Evolutionary conservation across 2,888 invertebrate genomes (phyloP).

Genomic region (Disparrhopalites patrizii): DNA sequence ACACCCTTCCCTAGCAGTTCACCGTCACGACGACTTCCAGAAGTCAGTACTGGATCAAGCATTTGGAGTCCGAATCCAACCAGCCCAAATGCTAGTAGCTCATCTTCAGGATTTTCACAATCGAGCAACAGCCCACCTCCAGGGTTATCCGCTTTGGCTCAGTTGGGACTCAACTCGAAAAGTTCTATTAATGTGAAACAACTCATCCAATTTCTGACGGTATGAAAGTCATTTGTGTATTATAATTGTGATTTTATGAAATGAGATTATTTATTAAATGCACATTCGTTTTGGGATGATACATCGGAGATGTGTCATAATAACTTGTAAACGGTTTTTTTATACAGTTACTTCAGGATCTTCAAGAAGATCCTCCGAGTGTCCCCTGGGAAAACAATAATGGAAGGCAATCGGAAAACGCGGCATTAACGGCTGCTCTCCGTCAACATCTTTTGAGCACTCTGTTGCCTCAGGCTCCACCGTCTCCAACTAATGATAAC

Average conservation of each 20-base stretch:
- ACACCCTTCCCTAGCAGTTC: not conserved
- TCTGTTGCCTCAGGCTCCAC: constrained; percentile 21
- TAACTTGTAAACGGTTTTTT: not conserved
- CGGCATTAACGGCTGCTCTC: constrained; percentile 29
- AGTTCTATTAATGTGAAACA: constrained; percentile 9
- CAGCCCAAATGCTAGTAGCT: not conserved
- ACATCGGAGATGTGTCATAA: no score
- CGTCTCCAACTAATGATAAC: constrained; percentile 42
- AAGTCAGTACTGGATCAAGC: not conserved
- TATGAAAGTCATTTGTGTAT: constrained; percentile 1
- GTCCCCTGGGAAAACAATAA: constrained; percentile 10
- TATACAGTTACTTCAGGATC: constrained; percentile 30
- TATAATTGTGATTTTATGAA: not conserved
- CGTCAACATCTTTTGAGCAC: constrained; percentile 35
- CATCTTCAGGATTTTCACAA: not conserved
- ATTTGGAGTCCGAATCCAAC: constrained; percentile 19
- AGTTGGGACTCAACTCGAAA: not conserved
- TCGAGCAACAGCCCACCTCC: constrained; percentile 8
- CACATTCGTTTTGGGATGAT: not conserved
- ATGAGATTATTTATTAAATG: not conserved
- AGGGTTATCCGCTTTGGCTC: not conserved
- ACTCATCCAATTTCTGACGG: constrained; percentile 8
- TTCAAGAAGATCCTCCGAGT: constrained; percentile 21
- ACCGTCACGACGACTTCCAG: constrained; percentile 1
- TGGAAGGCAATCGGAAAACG: constrained; percentile 15